These are phyloP conservation scores for Gnatocerus cornutus DNA, from an alignment of 2,888 invertebrate species.

Conservation along the genomic window DNA sequence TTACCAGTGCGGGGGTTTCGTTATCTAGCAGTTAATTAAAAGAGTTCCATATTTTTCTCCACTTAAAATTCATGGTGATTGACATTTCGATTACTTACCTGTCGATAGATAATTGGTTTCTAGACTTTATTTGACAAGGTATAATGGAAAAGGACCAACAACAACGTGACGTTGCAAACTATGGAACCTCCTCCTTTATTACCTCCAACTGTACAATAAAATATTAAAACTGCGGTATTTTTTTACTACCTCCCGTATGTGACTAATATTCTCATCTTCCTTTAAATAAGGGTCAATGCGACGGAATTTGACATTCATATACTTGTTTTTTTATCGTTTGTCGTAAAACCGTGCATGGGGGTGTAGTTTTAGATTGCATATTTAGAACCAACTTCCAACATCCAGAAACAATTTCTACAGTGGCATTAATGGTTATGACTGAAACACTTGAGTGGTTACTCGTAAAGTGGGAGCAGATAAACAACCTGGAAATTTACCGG, in stretches of 20 bases:
- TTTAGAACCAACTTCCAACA: constrained; percentile 26
- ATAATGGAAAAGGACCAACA: constrained; percentile 38
- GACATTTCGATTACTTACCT: constrained; percentile 48
- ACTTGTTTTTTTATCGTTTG: constrained; percentile 15
- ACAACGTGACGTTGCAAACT: constrained; percentile 29
- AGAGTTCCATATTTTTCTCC: constrained; percentile 20
- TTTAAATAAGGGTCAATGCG: constrained; percentile 25
- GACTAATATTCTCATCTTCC: constrained; percentile 19
- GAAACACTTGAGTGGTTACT: constrained; percentile 45
- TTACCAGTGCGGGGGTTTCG: background rate
- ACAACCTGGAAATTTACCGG: constrained; percentile 54
- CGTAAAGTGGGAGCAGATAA: constrained; percentile 51
- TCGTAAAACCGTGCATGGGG: constrained; percentile 5
- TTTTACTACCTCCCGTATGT: constrained; percentile 1
- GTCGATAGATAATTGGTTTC: constrained; percentile 50
- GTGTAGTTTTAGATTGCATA: constrained; percentile 28
- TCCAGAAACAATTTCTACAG: constrained; percentile 50
- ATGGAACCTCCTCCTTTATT: constrained; percentile 7
- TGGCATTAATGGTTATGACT: constrained; percentile 50
- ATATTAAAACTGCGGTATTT: constrained; percentile 6
- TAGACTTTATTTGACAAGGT: constrained; percentile 51
- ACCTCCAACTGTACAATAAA: background rate
- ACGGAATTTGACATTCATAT: constrained; percentile 25
- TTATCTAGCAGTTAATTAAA: constrained; percentile 12
- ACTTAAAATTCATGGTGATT: constrained; percentile 39